phyloP scores from a whole-genome alignment of 2,888 invertebrate species.

The Thumatha senex region DNA sequence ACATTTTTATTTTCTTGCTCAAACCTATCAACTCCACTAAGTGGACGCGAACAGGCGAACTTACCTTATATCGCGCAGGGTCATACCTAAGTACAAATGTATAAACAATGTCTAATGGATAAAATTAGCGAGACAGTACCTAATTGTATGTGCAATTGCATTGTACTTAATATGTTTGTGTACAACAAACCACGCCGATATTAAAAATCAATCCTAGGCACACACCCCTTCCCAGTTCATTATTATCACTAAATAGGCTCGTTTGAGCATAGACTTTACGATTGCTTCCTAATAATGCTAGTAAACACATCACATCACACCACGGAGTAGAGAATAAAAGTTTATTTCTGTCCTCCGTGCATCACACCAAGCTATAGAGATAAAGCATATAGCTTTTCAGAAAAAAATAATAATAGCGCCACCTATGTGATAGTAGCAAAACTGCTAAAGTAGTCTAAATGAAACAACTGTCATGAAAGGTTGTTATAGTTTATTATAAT shows the following conservation, averaged over 20 bases:
- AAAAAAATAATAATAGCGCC: no score
- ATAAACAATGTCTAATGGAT: conserved; percentile 48
- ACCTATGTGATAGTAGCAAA: no score
- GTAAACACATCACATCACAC: conserved; percentile 25
- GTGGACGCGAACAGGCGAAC: conserved; percentile 30
- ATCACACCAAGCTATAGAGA: no score
- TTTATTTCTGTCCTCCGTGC: no score
- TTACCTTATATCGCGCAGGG: conserved; percentile 46
- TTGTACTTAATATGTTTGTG: background rate
- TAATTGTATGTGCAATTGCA: conserved; percentile 45
- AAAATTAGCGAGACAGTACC: conserved; percentile 39
- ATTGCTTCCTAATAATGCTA: conserved; percentile 72
- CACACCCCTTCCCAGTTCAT: conserved; percentile 56
- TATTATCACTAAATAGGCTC: conserved; percentile 74
- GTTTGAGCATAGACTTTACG: conserved; percentile 78
- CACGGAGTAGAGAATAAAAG: no score
- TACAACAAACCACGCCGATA: conserved; percentile 45
- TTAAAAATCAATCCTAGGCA: conserved; percentile 53
- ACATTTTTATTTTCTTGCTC: no score
- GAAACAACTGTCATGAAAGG: no score
- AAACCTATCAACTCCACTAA: no score
- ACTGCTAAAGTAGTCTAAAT: no score
- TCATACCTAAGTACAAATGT: no score
- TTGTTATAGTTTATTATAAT: no score
- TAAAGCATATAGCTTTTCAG: no score